Conservation (phyloP, 2,113 vertebrate species). For the Sterrhoptilus dennistouni region DNA sequence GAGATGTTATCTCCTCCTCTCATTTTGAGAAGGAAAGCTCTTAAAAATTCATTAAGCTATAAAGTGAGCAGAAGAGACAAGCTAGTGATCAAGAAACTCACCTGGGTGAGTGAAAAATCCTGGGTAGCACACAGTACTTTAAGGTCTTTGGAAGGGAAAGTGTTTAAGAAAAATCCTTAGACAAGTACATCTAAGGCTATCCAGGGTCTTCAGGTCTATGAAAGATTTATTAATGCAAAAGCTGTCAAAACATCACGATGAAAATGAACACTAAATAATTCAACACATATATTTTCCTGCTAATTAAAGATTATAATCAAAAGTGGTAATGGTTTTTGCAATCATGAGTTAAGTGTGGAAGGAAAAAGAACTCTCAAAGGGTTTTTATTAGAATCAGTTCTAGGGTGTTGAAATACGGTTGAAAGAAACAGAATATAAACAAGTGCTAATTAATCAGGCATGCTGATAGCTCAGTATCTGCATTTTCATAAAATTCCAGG, state of each 20-base stretch:
- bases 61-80: background rate
- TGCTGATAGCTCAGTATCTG: background rate
- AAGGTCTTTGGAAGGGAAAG: background rate
- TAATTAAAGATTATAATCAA: slow-evolving; percentile 68
- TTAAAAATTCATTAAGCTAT: slow-evolving; percentile 40
- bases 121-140: background rate
- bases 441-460: slow-evolving; percentile 48
- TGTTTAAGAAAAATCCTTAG: background rate
- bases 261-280: slow-evolving; percentile 50
- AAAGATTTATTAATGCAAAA: slow-evolving; percentile 31
- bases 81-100: background rate
- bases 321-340: slow-evolving; percentile 54
- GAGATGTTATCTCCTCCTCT: background rate
- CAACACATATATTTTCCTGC: slow-evolving; percentile 29
- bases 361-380: background rate
- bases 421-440: slow-evolving; percentile 51
- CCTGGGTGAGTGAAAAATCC: background rate
- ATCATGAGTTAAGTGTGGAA: slow-evolving; percentile 45
- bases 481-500: slow-evolving; percentile 27
- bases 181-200: background rate
- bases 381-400: slow-evolving; percentile 34
- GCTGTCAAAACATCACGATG: slow-evolving; percentile 4
- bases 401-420: slow-evolving; percentile 10
- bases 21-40: background rate
- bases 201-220: background rate